Percentiles rank a stretch among this genome's conserved stretches.
Conservation (phyloP, 2,888 invertebrate species). For the Aphidoletes aphidimyza region DNA sequence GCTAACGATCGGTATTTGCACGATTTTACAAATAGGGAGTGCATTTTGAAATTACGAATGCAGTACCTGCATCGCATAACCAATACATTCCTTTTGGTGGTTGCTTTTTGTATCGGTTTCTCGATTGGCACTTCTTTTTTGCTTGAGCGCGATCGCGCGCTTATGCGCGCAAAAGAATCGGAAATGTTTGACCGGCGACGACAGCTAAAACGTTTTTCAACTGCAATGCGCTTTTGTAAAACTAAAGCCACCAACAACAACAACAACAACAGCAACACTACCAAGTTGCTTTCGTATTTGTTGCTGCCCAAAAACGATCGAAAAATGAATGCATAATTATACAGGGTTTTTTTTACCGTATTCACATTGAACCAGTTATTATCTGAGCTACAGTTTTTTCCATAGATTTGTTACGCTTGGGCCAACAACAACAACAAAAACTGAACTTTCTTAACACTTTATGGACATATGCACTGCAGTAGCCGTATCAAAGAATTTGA, state of each 20-base stretch:
- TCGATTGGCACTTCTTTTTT: background rate
- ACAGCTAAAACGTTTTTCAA: no score
- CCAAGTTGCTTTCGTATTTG: background rate
- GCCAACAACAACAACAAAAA: background rate
- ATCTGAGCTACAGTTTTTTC: constrained; percentile 7
- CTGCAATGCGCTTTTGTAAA: no score
- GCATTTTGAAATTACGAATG: constrained; percentile 38
- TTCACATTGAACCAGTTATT: constrained; percentile 28
- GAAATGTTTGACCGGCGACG: no score
- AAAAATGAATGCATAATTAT: constrained; percentile 49
- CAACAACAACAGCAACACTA: background rate
- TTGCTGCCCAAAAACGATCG: background rate
- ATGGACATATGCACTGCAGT: constrained; percentile 32
- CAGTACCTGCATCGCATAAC: constrained; percentile 46
- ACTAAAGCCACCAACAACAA: background rate
- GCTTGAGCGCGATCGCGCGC: no score
- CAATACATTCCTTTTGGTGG: constrained; percentile 40
- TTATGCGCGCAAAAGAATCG: no score
- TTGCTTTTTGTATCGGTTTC: background rate
- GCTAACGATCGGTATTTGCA: constrained; percentile 37
- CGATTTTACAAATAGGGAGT: constrained; percentile 42
- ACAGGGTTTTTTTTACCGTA: background rate
- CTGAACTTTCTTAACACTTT: background rate
- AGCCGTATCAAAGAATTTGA: background rate
- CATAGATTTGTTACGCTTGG: constrained; percentile 28